Evolutionary conservation across 2,888 invertebrate species (phyloP).

Genomic region (Lomographa bimaculata): DNA sequence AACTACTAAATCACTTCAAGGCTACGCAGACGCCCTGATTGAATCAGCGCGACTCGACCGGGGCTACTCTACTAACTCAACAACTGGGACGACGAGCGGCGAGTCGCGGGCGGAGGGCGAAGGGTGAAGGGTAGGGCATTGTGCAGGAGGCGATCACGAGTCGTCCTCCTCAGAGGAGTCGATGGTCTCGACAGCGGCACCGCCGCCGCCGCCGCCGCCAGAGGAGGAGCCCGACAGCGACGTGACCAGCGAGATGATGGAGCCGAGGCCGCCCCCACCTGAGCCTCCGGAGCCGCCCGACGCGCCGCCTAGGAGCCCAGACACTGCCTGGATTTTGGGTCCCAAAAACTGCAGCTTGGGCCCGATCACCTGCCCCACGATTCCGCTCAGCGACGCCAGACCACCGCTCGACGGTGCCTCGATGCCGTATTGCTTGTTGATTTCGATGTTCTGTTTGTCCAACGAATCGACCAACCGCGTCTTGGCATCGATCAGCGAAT

Average conservation of each 20-base stretch:
- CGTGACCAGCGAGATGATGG: conserved; percentile 73
- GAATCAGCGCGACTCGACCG: too few species aligned
- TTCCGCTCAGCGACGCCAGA: conserved; percentile 83
- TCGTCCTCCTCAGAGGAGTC: conserved; percentile 77
- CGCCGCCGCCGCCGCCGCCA: conserved; percentile 62
- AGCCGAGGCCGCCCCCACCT: conserved; percentile 70
- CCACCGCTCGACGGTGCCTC: conserved; percentile 85
- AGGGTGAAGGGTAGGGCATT: too few species aligned
- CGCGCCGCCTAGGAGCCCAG: conserved; percentile 81
- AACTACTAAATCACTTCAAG: too few species aligned
- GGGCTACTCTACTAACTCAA: too few species aligned
- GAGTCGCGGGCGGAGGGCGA: conserved; percentile 15
- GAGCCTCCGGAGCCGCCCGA: conserved; percentile 81
- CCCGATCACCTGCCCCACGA: conserved; percentile 88
- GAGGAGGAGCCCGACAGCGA: conserved; percentile 76
- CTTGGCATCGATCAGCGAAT: conserved; percentile 91
- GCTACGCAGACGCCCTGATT: too few species aligned
- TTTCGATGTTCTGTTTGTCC: conserved; percentile 88
- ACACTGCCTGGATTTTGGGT: conserved; percentile 84
- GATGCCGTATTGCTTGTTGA: conserved; percentile 90
- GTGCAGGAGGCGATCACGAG: conserved; percentile 51
- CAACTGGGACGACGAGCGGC: too few species aligned
- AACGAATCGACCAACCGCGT: conserved; percentile 87
- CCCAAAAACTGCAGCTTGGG: conserved; percentile 88
- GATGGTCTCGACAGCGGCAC: conserved; percentile 66